These are phyloP conservation scores for Meandrusa payeni DNA, from an alignment of 2,888 invertebrate genomes.

Conservation along the genomic window DNA sequence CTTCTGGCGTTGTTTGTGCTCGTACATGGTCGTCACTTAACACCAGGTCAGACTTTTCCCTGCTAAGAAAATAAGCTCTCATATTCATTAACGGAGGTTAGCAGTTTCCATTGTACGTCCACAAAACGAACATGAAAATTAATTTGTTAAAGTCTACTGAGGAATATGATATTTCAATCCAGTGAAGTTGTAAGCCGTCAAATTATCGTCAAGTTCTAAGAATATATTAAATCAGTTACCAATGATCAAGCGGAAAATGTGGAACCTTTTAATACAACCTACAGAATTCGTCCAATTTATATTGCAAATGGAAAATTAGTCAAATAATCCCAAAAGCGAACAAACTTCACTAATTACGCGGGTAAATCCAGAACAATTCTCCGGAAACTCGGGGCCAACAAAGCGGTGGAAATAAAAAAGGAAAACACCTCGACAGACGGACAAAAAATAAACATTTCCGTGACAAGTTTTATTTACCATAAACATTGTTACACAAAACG, in stretches of 20 bases:
- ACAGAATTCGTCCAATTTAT: conserved; percentile 64
- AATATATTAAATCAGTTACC: too few relatives aligned
- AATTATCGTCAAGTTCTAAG: too few relatives aligned
- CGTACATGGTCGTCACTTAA: too few relatives aligned
- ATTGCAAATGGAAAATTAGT: conserved; percentile 62
- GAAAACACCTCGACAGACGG: conserved; percentile 60
- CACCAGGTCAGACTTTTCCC: too few relatives aligned
- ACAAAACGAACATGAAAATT: too few relatives aligned
- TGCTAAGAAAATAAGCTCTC: too few relatives aligned
- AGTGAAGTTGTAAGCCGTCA: too few relatives aligned
- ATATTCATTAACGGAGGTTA: too few relatives aligned
- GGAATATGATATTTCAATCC: too few relatives aligned
- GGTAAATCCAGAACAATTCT: conserved; percentile 76
- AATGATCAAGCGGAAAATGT: conserved; percentile 10
- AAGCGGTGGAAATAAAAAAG: conserved; percentile 68
- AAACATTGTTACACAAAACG: conserved; percentile 71
- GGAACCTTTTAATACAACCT: conserved; percentile 33
- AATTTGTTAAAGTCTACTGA: too few relatives aligned
- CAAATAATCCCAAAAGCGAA: conserved; percentile 69
- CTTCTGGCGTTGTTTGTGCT: too few relatives aligned
- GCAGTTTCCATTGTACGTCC: too few relatives aligned
- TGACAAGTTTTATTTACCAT: conserved; percentile 79
- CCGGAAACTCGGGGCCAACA: conserved; percentile 56
- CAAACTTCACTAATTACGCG: conserved; percentile 79
- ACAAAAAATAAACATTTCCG: conserved; percentile 76